These are phyloP conservation scores for Thelaira solivaga DNA, from an alignment of 2,888 invertebrate genomes.

Conservation along the genomic window DNA sequence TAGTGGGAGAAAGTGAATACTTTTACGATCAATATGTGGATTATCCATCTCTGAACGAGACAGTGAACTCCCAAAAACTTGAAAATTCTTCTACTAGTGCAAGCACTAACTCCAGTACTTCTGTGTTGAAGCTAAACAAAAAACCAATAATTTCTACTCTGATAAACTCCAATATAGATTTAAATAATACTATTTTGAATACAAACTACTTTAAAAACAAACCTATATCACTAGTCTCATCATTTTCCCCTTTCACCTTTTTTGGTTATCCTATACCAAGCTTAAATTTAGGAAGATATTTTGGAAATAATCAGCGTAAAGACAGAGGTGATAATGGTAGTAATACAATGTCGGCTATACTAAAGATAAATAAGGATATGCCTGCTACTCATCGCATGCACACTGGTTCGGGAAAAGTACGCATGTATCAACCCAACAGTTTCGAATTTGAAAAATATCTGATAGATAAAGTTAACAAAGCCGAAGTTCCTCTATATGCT, in stretches of 20 bases:
- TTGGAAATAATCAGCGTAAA: constrained; percentile 77
- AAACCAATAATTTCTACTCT: constrained; percentile 75
- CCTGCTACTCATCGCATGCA: constrained; percentile 73
- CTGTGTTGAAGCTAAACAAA: constrained; percentile 72
- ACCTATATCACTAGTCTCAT: constrained; percentile 62
- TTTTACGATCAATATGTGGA: constrained; percentile 90
- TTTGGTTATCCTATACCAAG: constrained; percentile 90
- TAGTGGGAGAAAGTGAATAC: constrained; percentile 87
- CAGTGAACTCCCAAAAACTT: constrained; percentile 11
- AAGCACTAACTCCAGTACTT: constrained; percentile 65
- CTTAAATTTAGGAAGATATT: constrained; percentile 83
- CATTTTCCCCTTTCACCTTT: constrained; percentile 83
- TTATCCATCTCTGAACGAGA: constrained; percentile 79
- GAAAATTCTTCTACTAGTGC: constrained; percentile 38
- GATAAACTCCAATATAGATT: constrained; percentile 79
- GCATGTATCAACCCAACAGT: constrained; percentile 75
- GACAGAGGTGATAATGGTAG: constrained; percentile 68
- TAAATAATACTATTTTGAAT: constrained; percentile 76
- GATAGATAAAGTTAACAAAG: constrained; percentile 64
- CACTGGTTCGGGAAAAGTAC: constrained; percentile 69
- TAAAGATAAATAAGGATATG: constrained; percentile 57
- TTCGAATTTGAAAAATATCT: constrained; percentile 76
- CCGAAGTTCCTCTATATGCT: constrained; percentile 63
- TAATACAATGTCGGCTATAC: background rate
- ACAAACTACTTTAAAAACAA: constrained; percentile 74